Base-by-base conservation (phyloP, 1,140 invertebrate species). In the Saccostrea cuccullata region DNA sequence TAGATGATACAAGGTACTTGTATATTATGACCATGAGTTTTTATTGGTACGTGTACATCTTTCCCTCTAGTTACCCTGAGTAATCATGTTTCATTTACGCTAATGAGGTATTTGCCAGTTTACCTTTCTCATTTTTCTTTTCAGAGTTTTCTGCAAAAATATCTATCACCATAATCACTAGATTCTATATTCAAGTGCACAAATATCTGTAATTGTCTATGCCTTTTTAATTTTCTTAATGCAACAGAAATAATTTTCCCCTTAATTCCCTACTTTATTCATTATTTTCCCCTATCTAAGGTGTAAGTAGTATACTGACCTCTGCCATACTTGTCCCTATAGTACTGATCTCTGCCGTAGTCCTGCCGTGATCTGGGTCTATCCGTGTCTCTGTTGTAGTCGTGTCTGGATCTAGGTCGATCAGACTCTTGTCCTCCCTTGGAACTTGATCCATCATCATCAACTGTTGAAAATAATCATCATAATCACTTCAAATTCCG, bases 261-360 rank as follows among this genome's bases (percentile, higher is more conserved):
- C 1, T 47, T 47, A 3, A 47, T 2, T 47, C 47, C 47, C 47
- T 47, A 47, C 1, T 8, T 9, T 47, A 47, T 0, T 47, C 47
- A 47, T 47, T 47, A 47, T 47, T 47, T 47, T 47, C 6, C 9
- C 47, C 5, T 47, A 47, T 47, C 47, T 47, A 47, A 2, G 9
- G 47, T 47, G 9, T 47, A 47, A 47, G 6, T 36, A n/a, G 13
- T 17, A 55, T 20, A 85, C 58, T 86, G 86, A 91, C 90, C 91
- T 88, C 89, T 88, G n/a, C 87, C 84, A 86, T 91, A 87, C 90
- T 88, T 91, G 58, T 91, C 91, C 77, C 89, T 89, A 83, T 91
- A 92, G n/a, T 90, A 87, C 60, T 40, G 55, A 55, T 93, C 92
- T 60, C 90, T 87, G 13, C 91, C 91, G 87, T 93, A 91, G 47